Evolutionary conservation across 2,888 invertebrate genomes (phyloP).

Genomic region (Hirtodrosophila confusa): DNA sequence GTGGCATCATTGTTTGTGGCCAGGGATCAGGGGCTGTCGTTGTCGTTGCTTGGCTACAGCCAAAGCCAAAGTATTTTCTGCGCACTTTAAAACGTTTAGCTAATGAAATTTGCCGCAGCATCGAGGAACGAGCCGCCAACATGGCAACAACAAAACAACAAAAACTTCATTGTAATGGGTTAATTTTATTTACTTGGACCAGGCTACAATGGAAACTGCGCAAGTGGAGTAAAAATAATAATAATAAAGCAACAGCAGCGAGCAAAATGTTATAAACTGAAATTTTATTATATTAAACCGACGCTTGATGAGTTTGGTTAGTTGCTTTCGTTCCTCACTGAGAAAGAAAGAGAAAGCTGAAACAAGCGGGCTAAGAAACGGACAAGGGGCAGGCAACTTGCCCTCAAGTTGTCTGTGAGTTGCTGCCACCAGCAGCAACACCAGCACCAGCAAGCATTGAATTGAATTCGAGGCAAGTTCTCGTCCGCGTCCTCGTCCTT

Average conservation of each 20-base stretch:
- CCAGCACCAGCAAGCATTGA: conserved; percentile 51
- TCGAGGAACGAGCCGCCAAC: conserved; percentile 33
- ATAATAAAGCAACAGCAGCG: conserved; percentile 33
- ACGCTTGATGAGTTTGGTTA: conserved; percentile 80
- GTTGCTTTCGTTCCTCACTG: conserved; percentile 42
- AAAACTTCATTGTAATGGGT: conserved; percentile 80
- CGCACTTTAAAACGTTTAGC: conserved; percentile 79
- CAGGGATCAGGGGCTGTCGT: conserved; percentile 29
- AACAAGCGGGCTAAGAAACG: conserved; percentile 33
- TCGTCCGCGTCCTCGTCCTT: conserved; percentile 12
- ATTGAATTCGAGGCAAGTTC: conserved; percentile 66
- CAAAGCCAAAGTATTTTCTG: conserved; percentile 61
- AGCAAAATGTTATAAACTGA: conserved; percentile 77
- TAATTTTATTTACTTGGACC: conserved; percentile 76
- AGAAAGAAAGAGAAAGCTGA: conserved; percentile 3
- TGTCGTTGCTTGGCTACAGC: conserved; percentile 35
- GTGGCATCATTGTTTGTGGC: conserved; percentile 47
- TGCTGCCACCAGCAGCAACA: conserved; percentile 4
- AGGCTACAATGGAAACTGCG: conserved; percentile 53
- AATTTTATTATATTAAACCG: conserved; percentile 81
- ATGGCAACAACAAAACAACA: conserved; percentile 42
- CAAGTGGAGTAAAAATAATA: conserved; percentile 65
- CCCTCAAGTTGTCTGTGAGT: conserved; percentile 50
- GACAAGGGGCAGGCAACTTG: conserved; percentile 16
- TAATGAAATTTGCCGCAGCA: conserved; percentile 75